Percentiles rank a stretch among this genome's conserved stretches.
Evolutionary conservation across 2,888 invertebrate species (phyloP).

Genomic region (Lumbricus terrestris): DNA sequence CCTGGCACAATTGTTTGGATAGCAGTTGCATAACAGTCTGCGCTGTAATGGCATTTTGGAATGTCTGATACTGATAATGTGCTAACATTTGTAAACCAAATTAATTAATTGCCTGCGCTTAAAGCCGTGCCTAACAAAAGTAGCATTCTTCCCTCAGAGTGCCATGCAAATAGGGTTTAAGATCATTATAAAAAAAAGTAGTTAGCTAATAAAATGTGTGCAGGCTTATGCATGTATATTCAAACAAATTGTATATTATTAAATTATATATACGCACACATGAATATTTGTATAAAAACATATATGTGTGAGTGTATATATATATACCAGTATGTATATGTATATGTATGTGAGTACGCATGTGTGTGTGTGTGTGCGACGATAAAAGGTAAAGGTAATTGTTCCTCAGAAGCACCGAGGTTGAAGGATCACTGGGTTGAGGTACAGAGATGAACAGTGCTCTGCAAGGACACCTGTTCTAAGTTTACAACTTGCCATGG

Average conservation of each 20-base stretch:
- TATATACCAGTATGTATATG: neutral
- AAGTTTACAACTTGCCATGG: too few relatives aligned
- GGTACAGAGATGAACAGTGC: too few relatives aligned
- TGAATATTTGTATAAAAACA: neutral
- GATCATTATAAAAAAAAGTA: too few relatives aligned
- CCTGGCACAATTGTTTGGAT: neutral
- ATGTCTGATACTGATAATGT: neutral
- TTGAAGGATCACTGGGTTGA: too few relatives aligned
- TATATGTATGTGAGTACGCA: neutral
- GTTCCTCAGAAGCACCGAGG: too few relatives aligned
- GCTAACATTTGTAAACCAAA: neutral
- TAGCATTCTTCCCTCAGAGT: too few relatives aligned
- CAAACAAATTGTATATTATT: too few relatives aligned
- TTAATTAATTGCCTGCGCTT: neutral
- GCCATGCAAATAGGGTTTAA: too few relatives aligned
- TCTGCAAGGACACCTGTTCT: too few relatives aligned
- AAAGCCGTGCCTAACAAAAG: too few relatives aligned
- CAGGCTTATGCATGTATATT: neutral
- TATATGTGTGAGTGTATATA: neutral
- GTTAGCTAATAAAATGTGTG: neutral
- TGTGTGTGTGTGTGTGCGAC: too few relatives aligned
- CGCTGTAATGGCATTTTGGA: neutral
- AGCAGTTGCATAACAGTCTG: neutral
- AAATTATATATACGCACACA: neutral
- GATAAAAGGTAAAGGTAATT: too few relatives aligned